Evolutionary conservation across 1,140 invertebrate genomes (phyloP).

Genomic region (Tachypleus tridentatus): DNA sequence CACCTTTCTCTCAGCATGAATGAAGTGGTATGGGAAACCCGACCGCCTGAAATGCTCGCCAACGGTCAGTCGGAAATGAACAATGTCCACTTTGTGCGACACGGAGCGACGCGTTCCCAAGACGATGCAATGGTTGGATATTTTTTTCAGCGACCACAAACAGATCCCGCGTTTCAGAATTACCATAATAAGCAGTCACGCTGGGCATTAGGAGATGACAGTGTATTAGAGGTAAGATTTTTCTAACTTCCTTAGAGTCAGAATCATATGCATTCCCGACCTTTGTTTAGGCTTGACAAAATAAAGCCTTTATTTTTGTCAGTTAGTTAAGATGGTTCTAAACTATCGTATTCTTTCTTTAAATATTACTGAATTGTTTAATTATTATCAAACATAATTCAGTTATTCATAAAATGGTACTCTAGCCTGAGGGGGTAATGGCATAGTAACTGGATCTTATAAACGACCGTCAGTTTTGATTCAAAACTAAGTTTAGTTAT

Average conservation of each 20-base stretch:
- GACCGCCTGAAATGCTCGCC: conserved; percentile 14
- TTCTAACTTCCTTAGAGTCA: not conserved
- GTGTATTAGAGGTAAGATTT: conserved; percentile 54
- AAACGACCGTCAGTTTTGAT: too few species aligned
- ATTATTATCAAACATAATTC: too few species aligned
- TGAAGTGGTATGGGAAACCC: conserved; percentile 20
- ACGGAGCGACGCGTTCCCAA: conserved; percentile 35
- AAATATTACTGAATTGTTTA: too few species aligned
- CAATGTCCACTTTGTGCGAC: conserved; percentile 13
- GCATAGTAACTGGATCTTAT: too few species aligned
- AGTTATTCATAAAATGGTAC: too few species aligned
- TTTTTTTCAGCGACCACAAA: conserved; percentile 65
- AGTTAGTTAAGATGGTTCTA: too few species aligned
- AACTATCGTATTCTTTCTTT: too few species aligned
- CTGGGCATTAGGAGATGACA: conserved; percentile 69
- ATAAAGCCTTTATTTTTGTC: too few species aligned
- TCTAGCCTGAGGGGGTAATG: too few species aligned
- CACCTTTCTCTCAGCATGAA: conserved; percentile 13
- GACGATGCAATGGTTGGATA: conserved; percentile 79
- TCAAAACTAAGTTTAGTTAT: too few species aligned
- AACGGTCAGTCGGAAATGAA: conserved; percentile 20
- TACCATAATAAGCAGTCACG: conserved; percentile 48
- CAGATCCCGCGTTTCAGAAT: conserved; percentile 56
- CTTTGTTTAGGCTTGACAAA: too few species aligned
- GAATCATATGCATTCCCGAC: too few species aligned